phyloP scores from a whole-genome alignment of 2,888 invertebrate genomes.

The Ceramica pisi region DNA sequence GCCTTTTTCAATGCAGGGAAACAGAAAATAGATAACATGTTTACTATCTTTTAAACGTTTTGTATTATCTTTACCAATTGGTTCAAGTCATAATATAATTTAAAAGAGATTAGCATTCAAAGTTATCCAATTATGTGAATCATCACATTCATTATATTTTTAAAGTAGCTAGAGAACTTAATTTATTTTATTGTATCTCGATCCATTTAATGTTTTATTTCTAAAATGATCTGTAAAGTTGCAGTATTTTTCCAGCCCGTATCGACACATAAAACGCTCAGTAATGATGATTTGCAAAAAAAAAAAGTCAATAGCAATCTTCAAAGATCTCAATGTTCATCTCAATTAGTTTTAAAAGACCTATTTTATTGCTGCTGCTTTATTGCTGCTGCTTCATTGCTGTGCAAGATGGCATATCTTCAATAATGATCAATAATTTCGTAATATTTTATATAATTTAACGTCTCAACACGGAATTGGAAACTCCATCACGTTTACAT shows the following conservation, averaged over 20 bases:
- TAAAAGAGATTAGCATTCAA: neutral
- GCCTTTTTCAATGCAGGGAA: neutral
- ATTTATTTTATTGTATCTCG: neutral
- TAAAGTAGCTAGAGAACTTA: neutral
- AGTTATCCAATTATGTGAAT: neutral
- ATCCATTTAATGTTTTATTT: neutral
- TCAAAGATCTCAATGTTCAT: neutral
- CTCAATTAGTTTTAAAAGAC: neutral
- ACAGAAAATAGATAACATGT: neutral
- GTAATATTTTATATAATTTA: neutral
- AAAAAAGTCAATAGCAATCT: neutral
- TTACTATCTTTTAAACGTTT: neutral
- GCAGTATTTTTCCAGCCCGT: no score
- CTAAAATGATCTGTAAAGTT: no score
- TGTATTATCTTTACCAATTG: neutral
- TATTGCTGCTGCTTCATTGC: no score
- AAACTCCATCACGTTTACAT: conserved; percentile 1
- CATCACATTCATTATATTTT: neutral
- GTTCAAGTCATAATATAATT: conserved; percentile 5
- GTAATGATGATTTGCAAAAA: no score
- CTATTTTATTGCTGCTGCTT: no score
- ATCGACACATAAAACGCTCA: no score
- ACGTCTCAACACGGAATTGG: neutral
- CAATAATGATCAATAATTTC: conserved; percentile 6
- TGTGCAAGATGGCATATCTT: no score